Percentiles rank a stretch among this genome's conserved stretches.
Conservation (phyloP, 2,797 vertebrate species). For the Gobionotothen gibberifrons region DNA sequence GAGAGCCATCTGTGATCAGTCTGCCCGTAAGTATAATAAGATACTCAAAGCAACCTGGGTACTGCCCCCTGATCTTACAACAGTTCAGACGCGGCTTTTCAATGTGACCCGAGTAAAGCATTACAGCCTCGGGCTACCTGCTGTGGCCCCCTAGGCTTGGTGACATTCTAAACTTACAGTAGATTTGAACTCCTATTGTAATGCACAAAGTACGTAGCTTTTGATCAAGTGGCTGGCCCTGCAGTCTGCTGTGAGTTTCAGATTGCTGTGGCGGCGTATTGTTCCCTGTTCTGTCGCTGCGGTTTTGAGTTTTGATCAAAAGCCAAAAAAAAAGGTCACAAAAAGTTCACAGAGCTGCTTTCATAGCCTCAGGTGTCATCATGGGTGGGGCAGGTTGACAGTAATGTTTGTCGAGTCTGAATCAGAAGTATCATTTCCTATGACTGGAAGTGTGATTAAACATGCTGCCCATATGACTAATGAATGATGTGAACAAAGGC, state of each 20-base stretch:
- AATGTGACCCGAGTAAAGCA: slow-evolving; percentile 31
- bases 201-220: background rate
- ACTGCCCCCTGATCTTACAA: slow-evolving; percentile 39
- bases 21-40: slow-evolving; percentile 13
- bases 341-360: slow-evolving; percentile 14
- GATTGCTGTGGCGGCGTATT: background rate
- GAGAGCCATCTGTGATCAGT: slow-evolving; percentile 22
- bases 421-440: slow-evolving; percentile 54
- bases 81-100: slow-evolving; percentile 5
- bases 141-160: slow-evolving; percentile 24
- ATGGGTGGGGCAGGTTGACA: slow-evolving; percentile 24
- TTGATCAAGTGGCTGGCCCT: background rate
- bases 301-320: background rate
- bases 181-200: slow-evolving; percentile 6
- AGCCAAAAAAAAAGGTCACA: background rate
- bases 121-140: slow-evolving; percentile 28
- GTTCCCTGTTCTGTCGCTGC: background rate
- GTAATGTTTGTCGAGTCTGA: slow-evolving; percentile 33
- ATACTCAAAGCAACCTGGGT: slow-evolving; percentile 14
- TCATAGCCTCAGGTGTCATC: background rate
- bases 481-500: background rate
- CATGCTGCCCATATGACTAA: slow-evolving; percentile 35
- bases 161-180: slow-evolving; percentile 5
- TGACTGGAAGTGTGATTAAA: slow-evolving; percentile 18
- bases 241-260: background rate